Percentiles rank a stretch among this genome's conserved stretches.
These are phyloP conservation scores for Porites rus DNA, from an alignment of 92 coral and sea anemone species.

Conservation along the genomic window DNA sequence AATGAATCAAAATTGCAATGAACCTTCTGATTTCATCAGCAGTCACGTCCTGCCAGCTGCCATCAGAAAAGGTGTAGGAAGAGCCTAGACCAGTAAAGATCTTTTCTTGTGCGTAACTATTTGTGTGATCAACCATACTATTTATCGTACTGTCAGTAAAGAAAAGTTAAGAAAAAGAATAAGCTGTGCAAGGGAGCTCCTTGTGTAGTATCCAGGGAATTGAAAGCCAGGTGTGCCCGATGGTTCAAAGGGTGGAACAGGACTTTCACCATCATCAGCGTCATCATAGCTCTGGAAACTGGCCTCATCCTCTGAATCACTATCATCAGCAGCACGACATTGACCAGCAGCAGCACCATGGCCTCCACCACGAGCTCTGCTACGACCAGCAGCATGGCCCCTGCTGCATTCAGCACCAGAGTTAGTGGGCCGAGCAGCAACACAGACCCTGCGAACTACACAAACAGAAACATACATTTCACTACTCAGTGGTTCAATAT, in stretches of 20 bases:
- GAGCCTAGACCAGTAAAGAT: slow-evolving; percentile 28
- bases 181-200: slow-evolving; percentile 57
- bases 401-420: too few relatives aligned
- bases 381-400: too few relatives aligned
- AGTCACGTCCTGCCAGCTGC: slow-evolving; percentile 54
- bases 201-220: slow-evolving; percentile 39
- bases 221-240: slow-evolving; percentile 63
- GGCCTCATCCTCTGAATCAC: too few relatives aligned
- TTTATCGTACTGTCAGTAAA: slow-evolving; percentile 55
- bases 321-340: too few relatives aligned
- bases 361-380: too few relatives aligned
- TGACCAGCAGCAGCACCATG: too few relatives aligned
- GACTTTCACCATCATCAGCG: slow-evolving; percentile 32
- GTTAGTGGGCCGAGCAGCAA: too few relatives aligned
- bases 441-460: too few relatives aligned
- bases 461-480: too few relatives aligned
- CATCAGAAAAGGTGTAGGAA: slow-evolving; percentile 61
- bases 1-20: too few relatives aligned
- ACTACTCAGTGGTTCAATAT: too few relatives aligned
- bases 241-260: slow-evolving; percentile 44
- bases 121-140: slow-evolving; percentile 56
- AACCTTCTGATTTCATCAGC: too few relatives aligned
- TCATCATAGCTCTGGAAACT: neutral
- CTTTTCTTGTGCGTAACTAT: slow-evolving; percentile 57
- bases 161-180: slow-evolving; percentile 66